Evolutionary conservation across 2,113 vertebrate species (phyloP).

Genomic region (Oxyura jamaicensis): DNA sequence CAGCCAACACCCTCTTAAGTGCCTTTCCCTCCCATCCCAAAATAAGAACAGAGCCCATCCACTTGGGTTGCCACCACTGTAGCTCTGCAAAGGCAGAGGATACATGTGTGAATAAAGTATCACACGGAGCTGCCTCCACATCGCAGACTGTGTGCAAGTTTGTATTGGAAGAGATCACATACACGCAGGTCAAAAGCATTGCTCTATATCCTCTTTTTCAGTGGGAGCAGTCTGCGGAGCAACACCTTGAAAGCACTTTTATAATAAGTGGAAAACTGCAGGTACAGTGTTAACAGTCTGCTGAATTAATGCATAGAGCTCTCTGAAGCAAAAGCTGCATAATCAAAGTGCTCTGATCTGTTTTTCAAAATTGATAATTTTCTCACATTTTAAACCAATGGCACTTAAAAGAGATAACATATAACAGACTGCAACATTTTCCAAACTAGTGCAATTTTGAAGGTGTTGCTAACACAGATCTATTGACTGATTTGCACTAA

Average conservation of each 20-base stretch:
- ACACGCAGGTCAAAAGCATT: background rate
- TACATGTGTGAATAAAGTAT: fast-evolving
- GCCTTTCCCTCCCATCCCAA: background rate
- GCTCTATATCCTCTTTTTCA: background rate
- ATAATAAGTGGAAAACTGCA: background rate
- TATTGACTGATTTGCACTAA: slow-evolving; percentile 58
- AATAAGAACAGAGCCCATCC: background rate
- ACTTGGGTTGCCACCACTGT: background rate
- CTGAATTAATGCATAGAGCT: background rate
- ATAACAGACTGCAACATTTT: slow-evolving; percentile 2
- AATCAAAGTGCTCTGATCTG: background rate
- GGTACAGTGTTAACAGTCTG: background rate
- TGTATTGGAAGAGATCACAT: background rate
- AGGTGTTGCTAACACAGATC: slow-evolving; percentile 9
- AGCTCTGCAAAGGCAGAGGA: background rate
- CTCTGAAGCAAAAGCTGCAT: background rate
- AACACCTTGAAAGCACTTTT: background rate
- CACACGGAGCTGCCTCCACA: background rate
- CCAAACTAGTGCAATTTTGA: slow-evolving; percentile 18
- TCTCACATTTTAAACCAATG: slow-evolving; percentile 22
- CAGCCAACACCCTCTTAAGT: background rate
- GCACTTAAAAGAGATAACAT: slow-evolving; percentile 4
- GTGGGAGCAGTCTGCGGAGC: background rate
- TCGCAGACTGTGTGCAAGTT: background rate
- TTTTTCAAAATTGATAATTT: slow-evolving; percentile 1